Percentiles rank a stretch among this genome's conserved stretches.
phyloP scores from a whole-genome alignment of 2,797 vertebrate genomes.

The Parauchenoglanis punctatus region DNA sequence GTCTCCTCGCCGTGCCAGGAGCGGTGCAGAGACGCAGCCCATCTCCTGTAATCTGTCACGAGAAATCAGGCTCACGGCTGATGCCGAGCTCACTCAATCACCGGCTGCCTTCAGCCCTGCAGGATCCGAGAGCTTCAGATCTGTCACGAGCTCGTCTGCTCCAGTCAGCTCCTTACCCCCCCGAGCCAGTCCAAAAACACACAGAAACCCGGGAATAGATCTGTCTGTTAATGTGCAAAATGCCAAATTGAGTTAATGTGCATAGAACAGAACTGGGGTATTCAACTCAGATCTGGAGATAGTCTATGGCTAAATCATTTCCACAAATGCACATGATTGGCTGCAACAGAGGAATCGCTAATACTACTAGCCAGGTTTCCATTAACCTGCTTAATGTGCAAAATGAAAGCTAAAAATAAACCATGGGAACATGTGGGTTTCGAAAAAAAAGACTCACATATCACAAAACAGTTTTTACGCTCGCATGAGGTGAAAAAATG shows the following conservation, averaged over 20 bases:
- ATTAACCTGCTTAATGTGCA: too few species aligned
- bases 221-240: neutral
- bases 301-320: neutral
- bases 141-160: constrained; percentile 21
- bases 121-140: constrained; percentile 40
- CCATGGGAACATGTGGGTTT: too few species aligned
- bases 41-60: constrained; percentile 61
- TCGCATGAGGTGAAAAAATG: too few species aligned
- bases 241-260: neutral
- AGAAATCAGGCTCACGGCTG: constrained; percentile 59
- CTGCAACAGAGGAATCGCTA: neutral
- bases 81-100: constrained; percentile 51
- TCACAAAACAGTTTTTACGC: too few species aligned
- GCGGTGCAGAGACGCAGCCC: constrained; percentile 41
- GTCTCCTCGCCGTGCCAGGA: constrained; percentile 54
- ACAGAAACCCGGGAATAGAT: neutral
- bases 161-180: neutral
- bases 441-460: too few species aligned
- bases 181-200: neutral
- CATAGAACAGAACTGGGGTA: neutral
- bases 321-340: neutral
- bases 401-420: too few species aligned
- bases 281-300: neutral
- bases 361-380: neutral
- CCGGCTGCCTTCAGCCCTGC: constrained; percentile 36